Evolutionary conservation across 92 coral and sea anemone species (phyloP), one percentile per base, ranked within the genome.

Genomic region (Desmophyllum pertusum): DNA sequence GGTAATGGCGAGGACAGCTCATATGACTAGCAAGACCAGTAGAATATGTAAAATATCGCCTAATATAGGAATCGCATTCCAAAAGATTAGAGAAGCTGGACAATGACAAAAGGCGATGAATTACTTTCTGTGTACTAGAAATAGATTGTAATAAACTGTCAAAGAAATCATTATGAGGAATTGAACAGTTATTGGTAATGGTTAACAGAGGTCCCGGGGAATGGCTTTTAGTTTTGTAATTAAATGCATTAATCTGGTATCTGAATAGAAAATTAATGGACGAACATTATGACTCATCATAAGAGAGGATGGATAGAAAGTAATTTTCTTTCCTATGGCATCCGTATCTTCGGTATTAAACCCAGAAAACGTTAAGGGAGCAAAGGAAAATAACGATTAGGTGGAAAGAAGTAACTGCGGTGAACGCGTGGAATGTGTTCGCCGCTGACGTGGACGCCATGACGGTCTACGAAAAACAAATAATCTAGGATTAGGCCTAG

Each of bases 1-100:
- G 81, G 15, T 76, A 53, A 35, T 52, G 67, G 1, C 81, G 46
- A 14, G 81, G 66, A 15, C 81, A 76, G 15, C 10, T 25, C 69
- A 53, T 76, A 2, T 31, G 45, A 55, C 81, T 76, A 0, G 46
- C 10, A 1, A 52, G 17, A 3, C 69, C 81, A 5, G 81, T 76
- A 0, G 69, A 15, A 15, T 76, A 76, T 39, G 68, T 15, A 40
- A 27, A 76, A 61, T 13, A 36, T 15, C 81, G 68, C 31, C 67
- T 40, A 3, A 76, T 36, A 33, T 76, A 55, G 1, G 81, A 76
- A 35, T 76, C 81, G 23, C 81, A 76, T 53, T 76, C 81, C 19
- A 76, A 35, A 6, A 76, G 31, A 35, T 76, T 76, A 0, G 81
- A 76, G 19, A 76, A 76, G 15, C 66, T 57, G 3, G 68, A 57